Conservation (phyloP, 2,888 invertebrate genomes). For the Dolomedes plantarius region DNA sequence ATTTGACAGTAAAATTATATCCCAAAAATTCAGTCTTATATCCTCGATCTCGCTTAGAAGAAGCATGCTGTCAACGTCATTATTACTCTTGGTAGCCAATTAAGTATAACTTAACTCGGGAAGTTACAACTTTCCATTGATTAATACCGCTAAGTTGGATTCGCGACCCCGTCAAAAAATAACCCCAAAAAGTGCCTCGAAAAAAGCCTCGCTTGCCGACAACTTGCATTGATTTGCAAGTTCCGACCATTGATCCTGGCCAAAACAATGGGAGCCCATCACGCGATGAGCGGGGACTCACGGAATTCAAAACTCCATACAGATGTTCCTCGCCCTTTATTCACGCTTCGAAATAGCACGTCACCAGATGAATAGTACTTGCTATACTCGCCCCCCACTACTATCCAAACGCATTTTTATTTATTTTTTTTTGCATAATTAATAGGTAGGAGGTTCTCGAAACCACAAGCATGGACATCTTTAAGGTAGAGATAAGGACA, state of each 20-base stretch:
- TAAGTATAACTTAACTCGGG: no score
- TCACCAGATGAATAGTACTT: constrained; percentile 1
- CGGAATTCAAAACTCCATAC: constrained; percentile 17
- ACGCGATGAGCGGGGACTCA: neutral
- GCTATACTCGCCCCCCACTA: neutral
- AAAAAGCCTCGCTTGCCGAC: neutral
- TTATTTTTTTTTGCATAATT: constrained; percentile 1
- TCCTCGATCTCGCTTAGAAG: no score
- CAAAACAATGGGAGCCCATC: neutral
- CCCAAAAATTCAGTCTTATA: no score
- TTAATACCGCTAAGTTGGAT: neutral
- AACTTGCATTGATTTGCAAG: constrained; percentile 17
- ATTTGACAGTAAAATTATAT: no score
- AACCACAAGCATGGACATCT: neutral
- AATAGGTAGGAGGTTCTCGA: neutral
- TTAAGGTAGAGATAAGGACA: neutral
- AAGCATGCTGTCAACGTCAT: no score
- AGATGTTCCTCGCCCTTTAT: constrained; percentile 14
- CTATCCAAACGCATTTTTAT: neutral
- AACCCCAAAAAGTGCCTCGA: neutral
- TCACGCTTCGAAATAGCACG: constrained; percentile 14
- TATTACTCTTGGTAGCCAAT: no score
- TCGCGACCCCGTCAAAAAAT: neutral
- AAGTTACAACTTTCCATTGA: neutral
- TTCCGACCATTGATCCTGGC: constrained; percentile 1